These are phyloP conservation scores for Galleria mellonella DNA, from an alignment of 1,140 invertebrate species.

Conservation along the genomic window DNA sequence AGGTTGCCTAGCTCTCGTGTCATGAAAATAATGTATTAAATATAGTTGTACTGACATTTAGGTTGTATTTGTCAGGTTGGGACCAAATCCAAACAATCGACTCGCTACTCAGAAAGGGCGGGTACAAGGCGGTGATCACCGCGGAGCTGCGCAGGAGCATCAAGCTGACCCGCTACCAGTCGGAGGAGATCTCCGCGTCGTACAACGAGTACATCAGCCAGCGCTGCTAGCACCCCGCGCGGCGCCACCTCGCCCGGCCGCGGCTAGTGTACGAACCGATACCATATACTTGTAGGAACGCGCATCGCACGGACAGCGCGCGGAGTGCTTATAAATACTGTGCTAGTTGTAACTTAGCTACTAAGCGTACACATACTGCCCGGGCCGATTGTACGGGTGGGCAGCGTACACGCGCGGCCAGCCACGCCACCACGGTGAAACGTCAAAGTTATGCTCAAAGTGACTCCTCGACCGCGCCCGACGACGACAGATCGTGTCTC, in stretches of 20 bases:
- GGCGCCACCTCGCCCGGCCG: constrained; percentile 5
- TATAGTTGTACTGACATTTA: no score
- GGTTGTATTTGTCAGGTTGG: constrained; percentile 93
- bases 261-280: constrained; percentile 12
- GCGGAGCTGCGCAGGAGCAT: constrained; percentile 90
- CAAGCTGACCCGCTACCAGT: constrained; percentile 95
- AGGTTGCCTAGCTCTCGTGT: no score
- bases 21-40: no score
- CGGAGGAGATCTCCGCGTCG: constrained; percentile 73
- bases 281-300: not conserved
- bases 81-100: constrained; percentile 98
- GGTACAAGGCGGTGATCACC: constrained; percentile 94
- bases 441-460: constrained; percentile 60
- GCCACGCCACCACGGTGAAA: constrained; percentile 19
- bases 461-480: constrained; percentile 23
- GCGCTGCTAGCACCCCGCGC: constrained; percentile 61
- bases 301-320: constrained; percentile 10
- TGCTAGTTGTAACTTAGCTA: constrained; percentile 46
- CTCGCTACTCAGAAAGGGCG: constrained; percentile 96
- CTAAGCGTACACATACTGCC: constrained; percentile 51
- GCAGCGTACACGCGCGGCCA: constrained; percentile 10
- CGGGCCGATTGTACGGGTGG: constrained; percentile 38
- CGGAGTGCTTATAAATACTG: constrained; percentile 28
- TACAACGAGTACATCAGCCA: constrained; percentile 66
- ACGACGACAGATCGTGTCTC: constrained; percentile 23